Conservation (phyloP, 2,888 invertebrate species). For the Axea sp. region DNA sequence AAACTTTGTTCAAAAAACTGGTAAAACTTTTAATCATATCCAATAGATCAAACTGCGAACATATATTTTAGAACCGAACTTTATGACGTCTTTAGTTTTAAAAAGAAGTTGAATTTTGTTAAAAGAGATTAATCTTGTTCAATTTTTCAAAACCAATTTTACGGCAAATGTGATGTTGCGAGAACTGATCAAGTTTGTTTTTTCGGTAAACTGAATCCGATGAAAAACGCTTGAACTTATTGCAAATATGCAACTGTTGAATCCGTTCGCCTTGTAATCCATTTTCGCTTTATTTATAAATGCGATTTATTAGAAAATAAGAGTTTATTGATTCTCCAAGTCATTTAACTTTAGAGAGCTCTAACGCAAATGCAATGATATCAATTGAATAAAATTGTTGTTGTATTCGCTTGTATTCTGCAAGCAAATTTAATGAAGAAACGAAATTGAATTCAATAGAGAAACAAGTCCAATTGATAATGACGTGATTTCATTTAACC, state of each 20-base stretch:
- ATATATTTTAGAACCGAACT: conserved; percentile 43
- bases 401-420: no score
- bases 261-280: conserved; percentile 2
- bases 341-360: conserved; percentile 34
- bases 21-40: conserved; percentile 47
- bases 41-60: conserved; percentile 49
- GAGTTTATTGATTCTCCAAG: conserved; percentile 38
- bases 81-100: conserved; percentile 44
- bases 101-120: conserved; percentile 41
- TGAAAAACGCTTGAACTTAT: background rate
- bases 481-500: background rate
- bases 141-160: conserved; percentile 32
- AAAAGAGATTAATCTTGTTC: conserved; percentile 24
- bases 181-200: background rate
- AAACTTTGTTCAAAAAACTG: conserved; percentile 35
- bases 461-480: conserved; percentile 10
- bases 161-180: background rate
- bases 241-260: background rate
- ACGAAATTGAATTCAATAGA: conserved; percentile 16
- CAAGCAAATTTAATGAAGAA: conserved; percentile 28
- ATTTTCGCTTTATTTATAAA: conserved; percentile 7
- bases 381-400: conserved; percentile 33
- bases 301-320: conserved; percentile 19
- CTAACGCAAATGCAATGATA: conserved; percentile 22
- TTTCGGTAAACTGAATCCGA: background rate